phyloP scores from a whole-genome alignment of 2,113 vertebrate species.

The Osmerus eperlanus region DNA sequence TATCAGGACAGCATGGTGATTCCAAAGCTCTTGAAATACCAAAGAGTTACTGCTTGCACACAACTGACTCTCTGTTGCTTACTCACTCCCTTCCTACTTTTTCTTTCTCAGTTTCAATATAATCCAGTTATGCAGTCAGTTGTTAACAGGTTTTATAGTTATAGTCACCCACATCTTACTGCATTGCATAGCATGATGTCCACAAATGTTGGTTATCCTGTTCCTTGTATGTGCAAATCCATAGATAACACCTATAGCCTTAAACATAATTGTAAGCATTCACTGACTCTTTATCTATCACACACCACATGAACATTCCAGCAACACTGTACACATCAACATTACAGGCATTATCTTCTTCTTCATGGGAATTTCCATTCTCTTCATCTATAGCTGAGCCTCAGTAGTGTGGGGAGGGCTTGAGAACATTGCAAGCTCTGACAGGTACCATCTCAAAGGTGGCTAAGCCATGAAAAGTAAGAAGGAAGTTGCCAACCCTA shows the following conservation, averaged over 20 bases:
- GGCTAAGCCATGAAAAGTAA: constrained; percentile 2
- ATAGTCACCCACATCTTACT: no score
- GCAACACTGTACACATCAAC: no score
- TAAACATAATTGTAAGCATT: no score
- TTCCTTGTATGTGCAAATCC: no score
- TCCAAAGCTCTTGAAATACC: constrained; percentile 4
- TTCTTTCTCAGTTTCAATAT: no score
- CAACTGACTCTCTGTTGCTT: not conserved
- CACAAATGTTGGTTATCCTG: no score
- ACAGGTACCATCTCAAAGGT: constrained; percentile 29
- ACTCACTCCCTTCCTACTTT: not conserved
- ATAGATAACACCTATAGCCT: no score
- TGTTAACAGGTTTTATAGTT: no score
- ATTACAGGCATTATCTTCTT: not conserved
- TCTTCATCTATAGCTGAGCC: not conserved
- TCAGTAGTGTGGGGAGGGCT: not conserved
- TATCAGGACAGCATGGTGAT: not conserved
- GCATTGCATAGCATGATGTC: no score
- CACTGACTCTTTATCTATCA: no score
- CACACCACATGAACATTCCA: no score
- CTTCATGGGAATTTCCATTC: constrained; percentile 43
- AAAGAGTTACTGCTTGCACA: constrained; percentile 15
- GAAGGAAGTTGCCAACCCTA: constrained; percentile 21
- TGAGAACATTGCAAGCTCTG: constrained; percentile 18
- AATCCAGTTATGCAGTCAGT: no score